Percentiles rank a stretch among this genome's conserved stretches.
These are phyloP conservation scores for Bugula neritina DNA, from an alignment of 2,888 invertebrate species.

Conservation along the genomic window DNA sequence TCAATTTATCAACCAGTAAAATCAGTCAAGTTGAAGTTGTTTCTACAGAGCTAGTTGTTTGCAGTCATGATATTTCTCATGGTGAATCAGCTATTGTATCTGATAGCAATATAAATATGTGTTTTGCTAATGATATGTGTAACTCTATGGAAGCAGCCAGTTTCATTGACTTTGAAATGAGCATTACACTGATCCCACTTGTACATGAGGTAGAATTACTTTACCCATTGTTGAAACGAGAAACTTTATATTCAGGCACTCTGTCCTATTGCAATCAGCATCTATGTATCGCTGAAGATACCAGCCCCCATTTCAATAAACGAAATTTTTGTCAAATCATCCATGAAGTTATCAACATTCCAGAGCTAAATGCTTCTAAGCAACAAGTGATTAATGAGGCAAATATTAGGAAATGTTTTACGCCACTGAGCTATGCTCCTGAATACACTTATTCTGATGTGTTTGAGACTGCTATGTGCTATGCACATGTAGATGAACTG, in stretches of 20 bases:
- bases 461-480: too few species aligned
- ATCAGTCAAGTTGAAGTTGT: too few species aligned
- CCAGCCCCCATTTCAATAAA: neutral
- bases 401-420: neutral
- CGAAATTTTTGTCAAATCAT: neutral
- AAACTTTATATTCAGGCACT: neutral
- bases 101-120: too few species aligned
- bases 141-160: too few species aligned
- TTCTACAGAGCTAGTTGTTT: too few species aligned
- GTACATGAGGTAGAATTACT: neutral
- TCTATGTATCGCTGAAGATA: neutral
- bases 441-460: neutral
- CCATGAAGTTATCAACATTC: constrained; percentile 4
- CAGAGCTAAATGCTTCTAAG: neutral
- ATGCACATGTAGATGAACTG: too few species aligned
- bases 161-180: too few species aligned
- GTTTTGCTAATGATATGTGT: too few species aligned
- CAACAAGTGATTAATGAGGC: neutral
- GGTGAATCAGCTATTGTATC: too few species aligned
- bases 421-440: neutral
- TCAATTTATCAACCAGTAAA: too few species aligned
- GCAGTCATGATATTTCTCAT: too few species aligned
- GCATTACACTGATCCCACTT: neutral
- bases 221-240: neutral
- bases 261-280: neutral